Base-by-base conservation (phyloP, 2,888 invertebrate species). In the Agrenia bidenticulata region DNA sequence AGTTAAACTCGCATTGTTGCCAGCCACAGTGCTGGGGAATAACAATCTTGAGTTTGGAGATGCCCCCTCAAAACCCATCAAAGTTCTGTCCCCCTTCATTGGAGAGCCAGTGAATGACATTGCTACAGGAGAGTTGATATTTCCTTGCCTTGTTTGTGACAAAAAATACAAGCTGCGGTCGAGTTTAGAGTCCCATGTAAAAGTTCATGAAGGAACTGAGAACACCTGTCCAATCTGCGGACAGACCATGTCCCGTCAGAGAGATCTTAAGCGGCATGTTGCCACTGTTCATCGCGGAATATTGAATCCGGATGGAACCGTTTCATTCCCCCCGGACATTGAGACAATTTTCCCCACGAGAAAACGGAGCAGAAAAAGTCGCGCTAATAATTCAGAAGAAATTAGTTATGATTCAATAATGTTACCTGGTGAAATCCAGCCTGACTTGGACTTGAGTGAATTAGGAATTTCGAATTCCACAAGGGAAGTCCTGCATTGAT, bases 251-350 rank as follows among this genome's bases (percentile, higher is more conserved):
- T 70, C 72, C 19, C 61, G 75, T n/a, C 69, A 68, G 27, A 67
- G 75, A 54, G 75, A 77, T 45, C 64, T 76, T 57, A 76, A 74
- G 56, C 54, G 76, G 13, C 77, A 77, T 42, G 66, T 76, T 2
- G 63, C 66, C 0, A 72, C 72, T 9, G 73, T 75, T 13, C 77
- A 77, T 63, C 63, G 57, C 39, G 45, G 55, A 21, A 42, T 61
- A 4, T 41, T 57, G 15, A 11, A 27, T 15, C 2, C 57, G n/a
- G 57, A 57, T 41, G 57, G 57, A 41, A 41, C 41, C 21, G 37
- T 57, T 19, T 24, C 57, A 5, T 57, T 7, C 21, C 57, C 57
- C 19, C 23, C 39, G 5, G 42, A 57, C 21, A 57, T 57, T 24
- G 57, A 57, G 2, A 4, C 21, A 5, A 2, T 57, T 17, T 24